Evolutionary conservation across 2,797 vertebrate species (phyloP), one percentile per base, ranked within the genome.

Genomic region (Psittacula derbiana): DNA sequence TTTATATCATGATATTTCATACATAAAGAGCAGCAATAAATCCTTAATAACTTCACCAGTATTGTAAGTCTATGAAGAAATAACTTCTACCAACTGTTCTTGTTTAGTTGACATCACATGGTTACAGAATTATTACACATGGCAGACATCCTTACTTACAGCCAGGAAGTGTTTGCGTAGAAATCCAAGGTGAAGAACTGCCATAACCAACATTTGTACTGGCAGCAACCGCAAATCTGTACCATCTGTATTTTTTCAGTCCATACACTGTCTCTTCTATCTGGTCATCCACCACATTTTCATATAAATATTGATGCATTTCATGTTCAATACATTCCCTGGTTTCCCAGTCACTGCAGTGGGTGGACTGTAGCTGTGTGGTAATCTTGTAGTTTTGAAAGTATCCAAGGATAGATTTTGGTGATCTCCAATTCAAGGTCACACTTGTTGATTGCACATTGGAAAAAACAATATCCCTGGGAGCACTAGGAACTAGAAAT

Each of bases 161-260:
- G 96, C 99, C 99, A 96, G 98, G 97, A 88, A 99, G 97, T 8
- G 99, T 99, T 72, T 97, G 98, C 12, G 97, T 93, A 69, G 98
- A 98, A 91, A 97, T 98, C 99, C 99, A 99, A 10, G 76, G 78
- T 16, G 99, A 98, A 76, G 98, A 97, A 53, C 98, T 98, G 76
- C 99, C 99, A 43, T 98, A 98, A 69, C 99, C 99, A 12, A 98
- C 98, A 12, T 97, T 99, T 4, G 99, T 99, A 91, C 99, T 98
- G 17, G 99, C 99, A 41, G 98, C 98, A 93, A 99, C 97, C 66
- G 98, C 98, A 97, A 99, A 98, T 95, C 99, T 98, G 95, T 99
- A 99, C 97, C 97, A 98, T 96, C 99, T 98, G 97, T 98, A 99
- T 97, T 99, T 99, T 60, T 98, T 98, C 88, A 99, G 93, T 58